A percentile compares a stretch with the other conserved stretches of the same genome.
Evolutionary conservation across 2,113 vertebrate genomes (phyloP).

Genomic region (Hippocampus zosterae): DNA sequence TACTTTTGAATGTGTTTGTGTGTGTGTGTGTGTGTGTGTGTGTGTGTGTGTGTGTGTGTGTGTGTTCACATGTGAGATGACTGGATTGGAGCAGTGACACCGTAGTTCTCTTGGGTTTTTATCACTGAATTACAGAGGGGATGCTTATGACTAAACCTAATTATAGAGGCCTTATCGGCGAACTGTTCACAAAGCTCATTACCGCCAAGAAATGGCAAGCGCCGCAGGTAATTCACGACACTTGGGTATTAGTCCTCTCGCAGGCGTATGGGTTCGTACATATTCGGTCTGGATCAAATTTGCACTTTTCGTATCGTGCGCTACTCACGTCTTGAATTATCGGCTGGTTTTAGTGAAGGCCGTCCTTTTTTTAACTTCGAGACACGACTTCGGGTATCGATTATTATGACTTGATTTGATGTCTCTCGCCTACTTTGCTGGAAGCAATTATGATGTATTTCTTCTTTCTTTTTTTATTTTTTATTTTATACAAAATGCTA

Average conservation of each 20-base stretch:
- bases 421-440: slow-evolving; percentile 5
- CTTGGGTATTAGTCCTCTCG: slow-evolving; percentile 63
- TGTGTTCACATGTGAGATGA: slow-evolving; percentile 19
- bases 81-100: slow-evolving; percentile 44
- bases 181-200: slow-evolving; percentile 75
- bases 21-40: slow-evolving; percentile 7
- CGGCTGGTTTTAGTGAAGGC: slow-evolving; percentile 51
- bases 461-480: too few species aligned
- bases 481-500: too few species aligned
- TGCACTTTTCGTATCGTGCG: slow-evolving; percentile 64
- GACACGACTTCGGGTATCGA: slow-evolving; percentile 55
- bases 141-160: slow-evolving; percentile 77
- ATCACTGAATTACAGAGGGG: slow-evolving; percentile 73
- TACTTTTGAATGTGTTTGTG: neutral
- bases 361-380: slow-evolving; percentile 46
- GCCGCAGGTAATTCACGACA: slow-evolving; percentile 72
- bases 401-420: slow-evolving; percentile 31
- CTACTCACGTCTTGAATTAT: slow-evolving; percentile 40
- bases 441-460: neutral
- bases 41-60: neutral
- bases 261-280: slow-evolving; percentile 60
- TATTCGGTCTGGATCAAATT: slow-evolving; percentile 68
- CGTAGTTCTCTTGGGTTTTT: slow-evolving; percentile 66
- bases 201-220: slow-evolving; percentile 66
- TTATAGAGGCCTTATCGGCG: slow-evolving; percentile 73